Evolutionary conservation across 1,140 invertebrate genomes (phyloP).

Genomic region (Heliconius hermathena): DNA sequence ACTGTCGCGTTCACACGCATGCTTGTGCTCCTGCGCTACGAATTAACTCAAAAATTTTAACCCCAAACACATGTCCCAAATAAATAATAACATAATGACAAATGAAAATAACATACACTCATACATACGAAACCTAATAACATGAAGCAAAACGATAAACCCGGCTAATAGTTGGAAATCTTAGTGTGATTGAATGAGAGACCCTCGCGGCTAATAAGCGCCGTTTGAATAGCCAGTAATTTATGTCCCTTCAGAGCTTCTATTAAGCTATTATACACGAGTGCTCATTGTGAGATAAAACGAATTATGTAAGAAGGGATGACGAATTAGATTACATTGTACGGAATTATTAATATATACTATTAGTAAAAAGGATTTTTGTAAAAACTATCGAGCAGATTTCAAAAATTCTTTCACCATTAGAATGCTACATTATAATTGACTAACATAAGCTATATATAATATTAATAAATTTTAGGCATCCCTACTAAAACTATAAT

Average conservation of each 20-base stretch:
- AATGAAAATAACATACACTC: not conserved
- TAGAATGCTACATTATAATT: too few relatives aligned
- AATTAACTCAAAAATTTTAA: too few relatives aligned
- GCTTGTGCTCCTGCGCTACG: too few relatives aligned
- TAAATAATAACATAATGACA: too few relatives aligned
- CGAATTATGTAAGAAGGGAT: not conserved
- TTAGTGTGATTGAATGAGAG: conserved; percentile 47
- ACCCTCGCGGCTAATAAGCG: conserved; percentile 48
- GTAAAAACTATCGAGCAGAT: too few relatives aligned
- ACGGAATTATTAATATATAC: not conserved
- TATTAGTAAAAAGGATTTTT: not conserved
- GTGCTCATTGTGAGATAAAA: conserved; percentile 22
- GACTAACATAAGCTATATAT: too few relatives aligned
- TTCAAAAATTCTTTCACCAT: too few relatives aligned
- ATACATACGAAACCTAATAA: not conserved
- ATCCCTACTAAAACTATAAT: too few relatives aligned
- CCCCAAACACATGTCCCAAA: too few relatives aligned
- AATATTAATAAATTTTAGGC: too few relatives aligned
- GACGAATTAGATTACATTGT: conserved; percentile 11
- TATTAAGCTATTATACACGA: conserved; percentile 38
- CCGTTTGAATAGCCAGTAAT: conserved; percentile 48
- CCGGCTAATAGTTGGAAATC: conserved; percentile 50
- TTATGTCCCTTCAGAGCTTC: conserved; percentile 39
- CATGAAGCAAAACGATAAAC: conserved; percentile 43
- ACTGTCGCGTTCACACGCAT: too few relatives aligned